Evolutionary conservation across 2,888 invertebrate genomes (phyloP).

Genomic region (Caenorhabditis imperialis): DNA sequence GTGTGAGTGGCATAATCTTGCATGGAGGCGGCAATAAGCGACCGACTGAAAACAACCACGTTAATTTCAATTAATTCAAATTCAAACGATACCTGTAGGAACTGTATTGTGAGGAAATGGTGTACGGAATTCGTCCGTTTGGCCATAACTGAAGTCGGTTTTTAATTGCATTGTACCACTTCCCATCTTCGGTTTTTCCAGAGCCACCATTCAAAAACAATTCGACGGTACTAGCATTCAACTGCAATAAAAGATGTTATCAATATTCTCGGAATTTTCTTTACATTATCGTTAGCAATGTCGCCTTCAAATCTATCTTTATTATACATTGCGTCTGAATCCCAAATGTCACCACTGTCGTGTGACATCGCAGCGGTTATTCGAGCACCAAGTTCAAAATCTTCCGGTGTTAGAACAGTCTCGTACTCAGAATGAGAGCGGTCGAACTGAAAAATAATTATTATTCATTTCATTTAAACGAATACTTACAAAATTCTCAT

Average conservation of each 20-base stretch:
- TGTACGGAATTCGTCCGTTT: constrained; percentile 75
- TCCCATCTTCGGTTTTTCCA: constrained; percentile 59
- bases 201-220: constrained; percentile 71
- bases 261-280: constrained; percentile 1
- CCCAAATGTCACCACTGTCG: constrained; percentile 67
- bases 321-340: constrained; percentile 77
- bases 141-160: constrained; percentile 76
- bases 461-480: neutral
- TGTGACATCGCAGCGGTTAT: constrained; percentile 60
- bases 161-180: constrained; percentile 74
- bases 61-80: neutral
- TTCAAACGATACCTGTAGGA: constrained; percentile 70
- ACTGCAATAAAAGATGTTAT: constrained; percentile 53
- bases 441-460: constrained; percentile 46
- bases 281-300: constrained; percentile 76
- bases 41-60: constrained; percentile 71
- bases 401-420: constrained; percentile 74
- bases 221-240: constrained; percentile 73
- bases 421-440: constrained; percentile 71
- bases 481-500: constrained; percentile 52
- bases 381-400: constrained; percentile 71
- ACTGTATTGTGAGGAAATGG: constrained; percentile 76
- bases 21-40: constrained; percentile 77
- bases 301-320: constrained; percentile 76
- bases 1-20: constrained; percentile 75